phyloP scores from a whole-genome alignment of 2,888 invertebrate species.

The Isoperla grammatica region DNA sequence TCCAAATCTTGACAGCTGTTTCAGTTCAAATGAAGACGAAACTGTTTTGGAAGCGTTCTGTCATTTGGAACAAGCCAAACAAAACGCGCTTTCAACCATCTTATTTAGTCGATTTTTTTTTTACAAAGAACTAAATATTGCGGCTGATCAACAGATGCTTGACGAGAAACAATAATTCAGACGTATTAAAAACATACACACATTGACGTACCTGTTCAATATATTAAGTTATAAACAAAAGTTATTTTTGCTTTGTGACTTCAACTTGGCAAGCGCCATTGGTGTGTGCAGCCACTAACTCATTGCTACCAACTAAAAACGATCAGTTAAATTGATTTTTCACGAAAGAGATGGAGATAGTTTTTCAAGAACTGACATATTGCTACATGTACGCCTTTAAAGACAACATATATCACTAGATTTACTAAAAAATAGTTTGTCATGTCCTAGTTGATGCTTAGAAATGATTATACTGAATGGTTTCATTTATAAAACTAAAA shows the following conservation, averaged over 20 bases:
- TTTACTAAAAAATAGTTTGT: too few species aligned
- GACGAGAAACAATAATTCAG: background rate
- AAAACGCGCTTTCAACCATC: background rate
- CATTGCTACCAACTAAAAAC: background rate
- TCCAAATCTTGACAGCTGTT: too few species aligned
- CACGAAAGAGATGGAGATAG: background rate
- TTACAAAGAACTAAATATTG: background rate
- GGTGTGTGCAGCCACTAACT: background rate
- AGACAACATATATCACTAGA: too few species aligned
- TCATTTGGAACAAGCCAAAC: background rate
- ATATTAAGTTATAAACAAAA: constrained; percentile 1
- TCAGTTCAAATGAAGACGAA: too few species aligned
- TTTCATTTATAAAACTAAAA: too few species aligned
- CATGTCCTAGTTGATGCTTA: too few species aligned
- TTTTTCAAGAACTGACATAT: too few species aligned
- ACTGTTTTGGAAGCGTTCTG: background rate
- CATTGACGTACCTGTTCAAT: background rate
- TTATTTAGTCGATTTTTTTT: background rate
- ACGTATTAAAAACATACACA: background rate
- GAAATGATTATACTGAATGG: too few species aligned
- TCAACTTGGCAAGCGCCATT: background rate
- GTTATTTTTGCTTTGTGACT: constrained; percentile 1
- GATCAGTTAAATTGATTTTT: background rate
- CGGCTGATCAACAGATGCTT: background rate
- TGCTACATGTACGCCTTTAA: too few species aligned